Conservation (phyloP, 2,888 invertebrate species). For the Hydriomena furcata region DNA sequence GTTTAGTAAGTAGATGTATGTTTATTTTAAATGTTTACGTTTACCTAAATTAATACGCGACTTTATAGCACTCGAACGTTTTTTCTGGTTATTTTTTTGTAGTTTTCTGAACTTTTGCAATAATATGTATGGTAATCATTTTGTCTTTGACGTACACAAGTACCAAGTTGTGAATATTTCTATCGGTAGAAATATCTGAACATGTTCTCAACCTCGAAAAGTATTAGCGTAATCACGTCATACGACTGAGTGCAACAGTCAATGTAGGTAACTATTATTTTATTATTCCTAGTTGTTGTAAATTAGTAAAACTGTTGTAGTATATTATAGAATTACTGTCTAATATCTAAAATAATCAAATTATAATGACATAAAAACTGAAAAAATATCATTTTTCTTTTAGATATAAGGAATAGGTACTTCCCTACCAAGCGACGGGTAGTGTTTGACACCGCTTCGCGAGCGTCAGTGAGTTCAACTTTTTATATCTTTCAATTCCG, state of each 20-base stretch:
- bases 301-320: constrained; percentile 14
- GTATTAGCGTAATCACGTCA: neutral
- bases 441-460: neutral
- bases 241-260: neutral
- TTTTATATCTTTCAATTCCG: constrained; percentile 29
- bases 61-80: no score
- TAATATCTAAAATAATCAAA: constrained; percentile 5
- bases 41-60: no score
- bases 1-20: neutral
- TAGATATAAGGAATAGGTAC: neutral
- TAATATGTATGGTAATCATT: no score
- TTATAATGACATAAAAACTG: constrained; percentile 10
- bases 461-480: constrained; percentile 13
- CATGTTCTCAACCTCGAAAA: no score
- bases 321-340: constrained; percentile 6
- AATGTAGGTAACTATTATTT: no score
- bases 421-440: neutral
- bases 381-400: constrained; percentile 1
- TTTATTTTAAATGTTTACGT: neutral
- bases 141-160: no score
- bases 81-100: no score
- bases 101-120: no score
- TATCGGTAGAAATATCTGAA: no score
- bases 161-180: no score
- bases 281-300: neutral